phyloP scores from a whole-genome alignment of 2,797 vertebrate species.

The Chelonia mydas region DNA sequence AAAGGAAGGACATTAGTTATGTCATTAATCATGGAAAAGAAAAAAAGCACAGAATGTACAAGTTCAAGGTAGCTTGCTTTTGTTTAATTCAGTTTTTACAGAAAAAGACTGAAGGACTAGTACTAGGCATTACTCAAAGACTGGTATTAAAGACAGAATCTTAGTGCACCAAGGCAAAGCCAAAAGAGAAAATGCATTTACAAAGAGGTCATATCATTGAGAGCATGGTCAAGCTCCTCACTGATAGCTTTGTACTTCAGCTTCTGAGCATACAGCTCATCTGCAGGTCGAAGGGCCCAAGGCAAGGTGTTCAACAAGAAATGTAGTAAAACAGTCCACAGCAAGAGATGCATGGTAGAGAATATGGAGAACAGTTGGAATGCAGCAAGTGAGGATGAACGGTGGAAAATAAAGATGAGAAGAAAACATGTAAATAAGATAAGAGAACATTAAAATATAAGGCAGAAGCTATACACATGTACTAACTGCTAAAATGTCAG shows the following conservation, averaged over 20 bases:
- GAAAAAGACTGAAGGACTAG: not conserved
- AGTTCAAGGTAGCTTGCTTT: conserved; percentile 47
- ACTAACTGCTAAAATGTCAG: not conserved
- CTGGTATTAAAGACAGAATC: conserved; percentile 1
- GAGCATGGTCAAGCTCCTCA: conserved; percentile 94
- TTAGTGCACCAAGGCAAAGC: not conserved
- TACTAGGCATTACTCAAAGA: not conserved
- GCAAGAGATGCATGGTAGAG: conserved; percentile 71
- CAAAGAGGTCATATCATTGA: conserved; percentile 94
- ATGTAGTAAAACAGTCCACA: conserved; percentile 64
- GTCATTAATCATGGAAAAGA: not conserved
- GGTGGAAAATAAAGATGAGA: conserved; percentile 61
- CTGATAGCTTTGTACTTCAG: conserved; percentile 97
- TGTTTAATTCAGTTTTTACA: conserved; percentile 60
- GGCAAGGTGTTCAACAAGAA: conserved; percentile 24
- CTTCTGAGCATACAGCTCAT: conserved; percentile 95
- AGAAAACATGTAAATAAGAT: conserved; percentile 55
- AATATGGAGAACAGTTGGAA: conserved; percentile 28
- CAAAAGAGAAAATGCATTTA: conserved; percentile 69
- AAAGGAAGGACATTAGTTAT: rapidly evolving
- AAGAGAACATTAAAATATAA: not conserved
- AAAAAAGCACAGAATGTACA: not conserved
- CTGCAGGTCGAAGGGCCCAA: conserved; percentile 80
- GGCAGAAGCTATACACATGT: not conserved
- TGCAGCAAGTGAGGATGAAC: conserved; percentile 65